Percentiles rank a stretch among this genome's conserved stretches.
phyloP scores from a whole-genome alignment of 2,888 invertebrate genomes.

The Periphyllus acericola region DNA sequence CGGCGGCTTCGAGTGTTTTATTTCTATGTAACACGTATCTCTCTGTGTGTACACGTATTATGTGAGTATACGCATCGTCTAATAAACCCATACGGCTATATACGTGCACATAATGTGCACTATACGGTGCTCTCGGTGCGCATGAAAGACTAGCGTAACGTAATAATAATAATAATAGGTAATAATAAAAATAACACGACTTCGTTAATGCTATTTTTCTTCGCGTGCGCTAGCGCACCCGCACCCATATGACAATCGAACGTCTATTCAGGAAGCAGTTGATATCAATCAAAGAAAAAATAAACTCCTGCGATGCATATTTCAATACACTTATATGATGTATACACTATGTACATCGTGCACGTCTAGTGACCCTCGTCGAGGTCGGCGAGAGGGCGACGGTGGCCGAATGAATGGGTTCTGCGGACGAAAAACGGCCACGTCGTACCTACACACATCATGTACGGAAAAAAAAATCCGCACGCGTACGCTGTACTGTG shows the following conservation, averaged over 20 bases:
- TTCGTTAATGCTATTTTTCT: constrained; percentile 59
- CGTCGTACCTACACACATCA: not conserved
- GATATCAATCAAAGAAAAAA: constrained; percentile 49
- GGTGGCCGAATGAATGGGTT: constrained; percentile 27
- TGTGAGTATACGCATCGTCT: not conserved
- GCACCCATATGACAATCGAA: constrained; percentile 55
- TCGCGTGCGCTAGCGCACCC: constrained; percentile 39
- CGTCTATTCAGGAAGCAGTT: constrained; percentile 58
- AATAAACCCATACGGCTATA: not conserved
- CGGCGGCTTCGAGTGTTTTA: not conserved
- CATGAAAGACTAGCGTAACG: constrained; percentile 26
- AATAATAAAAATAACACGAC: constrained; percentile 31
- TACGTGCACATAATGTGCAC: not conserved
- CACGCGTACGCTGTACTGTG: not conserved
- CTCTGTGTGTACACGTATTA: too few relatives aligned
- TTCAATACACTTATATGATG: not conserved
- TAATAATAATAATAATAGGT: constrained; percentile 19
- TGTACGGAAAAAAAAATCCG: too few relatives aligned
- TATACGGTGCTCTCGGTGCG: not conserved
- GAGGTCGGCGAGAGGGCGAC: not conserved
- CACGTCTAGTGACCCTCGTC: constrained; percentile 13
- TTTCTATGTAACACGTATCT: not conserved
- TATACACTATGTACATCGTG: not conserved
- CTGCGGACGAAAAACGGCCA: constrained; percentile 27
- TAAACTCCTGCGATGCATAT: constrained; percentile 19